Evolutionary conservation across 2,888 invertebrate genomes (phyloP).

Genomic region (Tuta absoluta): DNA sequence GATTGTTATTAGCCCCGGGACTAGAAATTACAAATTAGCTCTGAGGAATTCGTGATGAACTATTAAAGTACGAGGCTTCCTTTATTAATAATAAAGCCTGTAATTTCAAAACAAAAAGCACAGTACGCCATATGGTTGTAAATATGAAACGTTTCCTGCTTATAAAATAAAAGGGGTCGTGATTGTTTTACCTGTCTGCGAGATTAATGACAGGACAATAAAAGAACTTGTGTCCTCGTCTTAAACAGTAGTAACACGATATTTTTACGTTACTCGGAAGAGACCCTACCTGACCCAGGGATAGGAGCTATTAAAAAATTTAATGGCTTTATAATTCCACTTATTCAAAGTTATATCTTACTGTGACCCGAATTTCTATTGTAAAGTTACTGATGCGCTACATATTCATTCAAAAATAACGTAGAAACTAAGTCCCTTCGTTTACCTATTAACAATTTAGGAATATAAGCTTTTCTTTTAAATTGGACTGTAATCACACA

Average conservation of each 20-base stretch:
- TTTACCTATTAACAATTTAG: constrained; percentile 24
- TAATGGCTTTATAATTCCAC: constrained; percentile 35
- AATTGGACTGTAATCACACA: constrained; percentile 32
- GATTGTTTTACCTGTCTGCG: constrained; percentile 7
- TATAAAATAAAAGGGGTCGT: background rate
- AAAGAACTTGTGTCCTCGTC: constrained; percentile 35
- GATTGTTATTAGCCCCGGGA: constrained; percentile 9
- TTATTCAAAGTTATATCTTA: constrained; percentile 7
- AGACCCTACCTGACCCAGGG: constrained; percentile 37
- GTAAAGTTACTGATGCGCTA: background rate
- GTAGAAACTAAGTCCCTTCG: background rate
- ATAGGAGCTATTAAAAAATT: constrained; percentile 40
- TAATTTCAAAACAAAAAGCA: background rate
- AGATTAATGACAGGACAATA: constrained; percentile 12
- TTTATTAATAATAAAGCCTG: background rate
- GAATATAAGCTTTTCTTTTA: constrained; percentile 26
- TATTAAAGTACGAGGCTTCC: background rate
- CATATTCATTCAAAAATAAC: background rate
- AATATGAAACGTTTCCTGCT: background rate
- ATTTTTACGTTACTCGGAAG: constrained; percentile 44
- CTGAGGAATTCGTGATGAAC: constrained; percentile 16
- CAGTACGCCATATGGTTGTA: background rate
- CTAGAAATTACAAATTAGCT: constrained; percentile 11
- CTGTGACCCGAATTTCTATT: constrained; percentile 26
- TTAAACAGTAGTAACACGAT: constrained; percentile 45